Evolutionary conservation across 2,888 invertebrate species (phyloP), one percentile per base, ranked within the genome.

Genomic region (Ashinkailepas kermadecensis): DNA sequence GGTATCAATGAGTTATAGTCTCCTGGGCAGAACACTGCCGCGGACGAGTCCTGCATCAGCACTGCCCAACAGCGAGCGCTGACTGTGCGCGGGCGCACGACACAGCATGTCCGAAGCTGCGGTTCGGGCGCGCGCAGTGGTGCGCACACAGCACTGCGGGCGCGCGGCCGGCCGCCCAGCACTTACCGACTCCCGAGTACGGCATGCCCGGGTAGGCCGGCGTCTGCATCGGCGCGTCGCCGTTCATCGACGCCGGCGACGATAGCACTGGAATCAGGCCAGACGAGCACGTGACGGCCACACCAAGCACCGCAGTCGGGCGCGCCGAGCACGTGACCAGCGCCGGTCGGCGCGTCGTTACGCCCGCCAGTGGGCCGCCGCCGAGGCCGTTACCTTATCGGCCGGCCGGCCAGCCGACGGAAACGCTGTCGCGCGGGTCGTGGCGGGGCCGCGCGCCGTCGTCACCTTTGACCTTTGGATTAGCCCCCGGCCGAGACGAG

Each of bases 171-270:
- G n/a, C n/a, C 56, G 13, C 21, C 21, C 56, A 18, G 39, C 67
- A 83, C 84, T 84, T 81, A 84, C 84, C 84, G 64, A 84, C 84
- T 78, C 83, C 84, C 23, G 83, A 83, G 82, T 83, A 84, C 80
- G 84, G 83, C 83, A 84, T 83, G 64, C 82, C 83, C 3, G 84
- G 83, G 80, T 83, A 84, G 56, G 83, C 83, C 65, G 84, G 92
- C 92, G 85, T 88, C 87, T 86, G 93, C 92, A 89, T 94, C 83
- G 94, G 93, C 86, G 87, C 94, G 91, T 88, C 96, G 92, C 88
- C 96, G 93, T 90, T 96, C 79, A 79, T 79, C 58, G 79, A 25
- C 58, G 79, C 25, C 15, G 79, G 79, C 13, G 79, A 79, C 13
- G 79, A 79, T 25, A 79, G 25, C 79, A 79, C 79, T 79, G 79